Conservation (phyloP, 2,888 invertebrate species). For the Drosophila siamana region DNA sequence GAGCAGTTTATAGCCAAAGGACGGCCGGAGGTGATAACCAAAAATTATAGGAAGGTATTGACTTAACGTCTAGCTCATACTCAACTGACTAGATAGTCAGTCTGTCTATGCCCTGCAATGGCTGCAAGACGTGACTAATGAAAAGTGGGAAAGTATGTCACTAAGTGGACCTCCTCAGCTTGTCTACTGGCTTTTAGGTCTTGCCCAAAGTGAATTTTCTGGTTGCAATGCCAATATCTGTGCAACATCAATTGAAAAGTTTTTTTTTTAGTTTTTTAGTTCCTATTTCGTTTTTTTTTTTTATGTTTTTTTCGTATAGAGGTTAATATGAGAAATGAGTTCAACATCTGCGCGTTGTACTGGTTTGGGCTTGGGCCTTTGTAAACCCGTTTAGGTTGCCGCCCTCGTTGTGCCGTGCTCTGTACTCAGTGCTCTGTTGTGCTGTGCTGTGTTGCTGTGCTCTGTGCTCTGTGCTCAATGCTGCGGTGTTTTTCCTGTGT, state of each 20-base stretch:
- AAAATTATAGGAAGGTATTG: conserved; percentile 22
- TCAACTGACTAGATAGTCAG: conserved; percentile 3
- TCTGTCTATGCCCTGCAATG: not conserved
- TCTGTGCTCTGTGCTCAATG: conserved; percentile 6
- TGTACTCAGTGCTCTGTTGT: conserved; percentile 8
- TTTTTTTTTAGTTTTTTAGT: conserved; percentile 23
- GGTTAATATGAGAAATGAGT: conserved; percentile 69
- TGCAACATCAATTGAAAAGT: conserved; percentile 44
- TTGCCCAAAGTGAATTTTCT: conserved; percentile 30
- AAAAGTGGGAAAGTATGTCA: conserved; percentile 42
- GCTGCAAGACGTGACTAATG: conserved; percentile 29
- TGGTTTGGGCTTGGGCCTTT: conserved; percentile 49
- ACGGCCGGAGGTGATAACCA: conserved; percentile 9
- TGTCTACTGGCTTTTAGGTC: conserved; percentile 21
- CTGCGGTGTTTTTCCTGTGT: conserved; percentile 47
- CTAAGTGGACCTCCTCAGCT: conserved; percentile 22
- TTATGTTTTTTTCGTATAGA: conserved; percentile 35
- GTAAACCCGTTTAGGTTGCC: conserved; percentile 75
- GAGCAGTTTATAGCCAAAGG: conserved; percentile 14
- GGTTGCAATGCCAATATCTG: conserved; percentile 43
- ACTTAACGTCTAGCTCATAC: conserved; percentile 16
- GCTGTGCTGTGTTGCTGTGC: conserved; percentile 15
- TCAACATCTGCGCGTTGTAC: conserved; percentile 68
- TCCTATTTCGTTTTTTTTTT: conserved; percentile 16
- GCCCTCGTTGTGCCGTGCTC: conserved; percentile 60